These are phyloP conservation scores for Phalacrocorax brasilianus DNA, from an alignment of 2,113 vertebrate genomes.

Conservation along the genomic window DNA sequence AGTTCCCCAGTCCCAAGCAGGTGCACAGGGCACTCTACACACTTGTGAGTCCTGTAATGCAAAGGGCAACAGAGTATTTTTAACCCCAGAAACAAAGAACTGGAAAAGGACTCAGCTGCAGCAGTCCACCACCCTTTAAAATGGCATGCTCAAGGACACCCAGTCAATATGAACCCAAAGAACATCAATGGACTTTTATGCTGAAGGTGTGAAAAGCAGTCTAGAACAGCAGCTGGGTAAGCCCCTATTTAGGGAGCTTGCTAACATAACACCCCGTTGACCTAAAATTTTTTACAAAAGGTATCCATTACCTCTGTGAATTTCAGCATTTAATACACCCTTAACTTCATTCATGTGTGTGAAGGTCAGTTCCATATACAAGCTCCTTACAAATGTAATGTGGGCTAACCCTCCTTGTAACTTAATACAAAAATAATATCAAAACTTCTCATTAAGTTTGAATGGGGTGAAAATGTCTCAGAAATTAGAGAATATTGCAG, in stretches of 20 bases:
- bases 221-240: neutral
- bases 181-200: neutral
- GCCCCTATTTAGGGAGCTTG: neutral
- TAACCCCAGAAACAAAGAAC: neutral
- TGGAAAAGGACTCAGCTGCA: neutral
- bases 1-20: neutral
- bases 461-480: neutral
- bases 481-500: neutral
- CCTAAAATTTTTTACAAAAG: neutral
- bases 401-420: neutral
- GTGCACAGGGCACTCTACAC: neutral
- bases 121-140: neutral
- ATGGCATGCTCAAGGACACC: neutral
- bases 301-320: neutral
- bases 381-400: neutral
- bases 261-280: neutral
- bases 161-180: neutral
- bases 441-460: neutral
- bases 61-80: neutral
- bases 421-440: neutral
- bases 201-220: neutral
- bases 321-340: neutral
- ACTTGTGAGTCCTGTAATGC: neutral
- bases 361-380: neutral
- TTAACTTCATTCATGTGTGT: neutral